Base-by-base conservation (phyloP, 30 jellyfish, hydroid and myxozoan genomes). In the Cassiopea xamachana region DNA sequence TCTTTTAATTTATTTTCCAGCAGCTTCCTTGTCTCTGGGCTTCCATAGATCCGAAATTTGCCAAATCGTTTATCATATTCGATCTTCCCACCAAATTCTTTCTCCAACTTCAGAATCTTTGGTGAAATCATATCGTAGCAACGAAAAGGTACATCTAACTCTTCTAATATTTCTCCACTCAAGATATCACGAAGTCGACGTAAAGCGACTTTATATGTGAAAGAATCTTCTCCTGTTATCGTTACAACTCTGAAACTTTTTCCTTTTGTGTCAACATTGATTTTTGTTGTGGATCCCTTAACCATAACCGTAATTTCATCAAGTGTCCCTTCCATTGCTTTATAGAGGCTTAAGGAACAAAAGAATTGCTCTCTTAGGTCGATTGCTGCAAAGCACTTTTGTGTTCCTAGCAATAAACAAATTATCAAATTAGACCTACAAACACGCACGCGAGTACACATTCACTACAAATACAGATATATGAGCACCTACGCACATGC, bases 21-120 rank as follows among this genome's bases (percentile, higher is more conserved):
- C 61, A 46, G 55, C 69, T 69, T 70, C 13, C 73, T 44, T 58
- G 1, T 49, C 84, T 83, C 75, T 7, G 83, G 91, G 27, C 51
- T 83, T 4, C 91, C 91, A 48, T 69, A 83, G 13, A 69, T 69
- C 13, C 75, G 12, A 49, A 83, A 71, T 83, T 73, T 69, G 44
- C 51, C 60, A 15, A 10, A 6, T 44, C 84, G 27, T 1, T 48
- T 83, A 60, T 83, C 91, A 44, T 68, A 83, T 13, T 83, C 91
- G 72, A 69, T 48, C 85, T 83, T 83, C 19, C 68, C 73, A 19
- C 49, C 17, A 18, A 39, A 46, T 3, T 27, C 17, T 46, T 48
- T 69, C 75, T 83, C 91, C 51, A 68, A 15, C n/a, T 2, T n/a
- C 8, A 15, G 46, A 1, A 83, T 70, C 55, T 55, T 14, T 44